Percentiles rank a stretch among this genome's conserved stretches.
These are phyloP conservation scores for Hymenopus coronatus DNA, from an alignment of 2,888 invertebrate species.

Conservation along the genomic window DNA sequence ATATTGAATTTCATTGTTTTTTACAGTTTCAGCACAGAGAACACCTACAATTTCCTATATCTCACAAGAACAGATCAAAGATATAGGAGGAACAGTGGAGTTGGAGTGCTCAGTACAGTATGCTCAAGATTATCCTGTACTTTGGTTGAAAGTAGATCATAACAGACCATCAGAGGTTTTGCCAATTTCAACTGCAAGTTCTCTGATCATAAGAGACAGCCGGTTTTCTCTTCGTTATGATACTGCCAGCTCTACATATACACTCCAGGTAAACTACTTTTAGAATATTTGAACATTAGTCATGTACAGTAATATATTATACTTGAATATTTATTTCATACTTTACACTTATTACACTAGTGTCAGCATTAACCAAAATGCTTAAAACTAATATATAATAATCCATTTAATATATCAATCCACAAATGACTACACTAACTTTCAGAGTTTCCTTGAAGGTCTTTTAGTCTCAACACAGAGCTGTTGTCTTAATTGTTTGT, in stretches of 20 bases:
- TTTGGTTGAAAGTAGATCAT: slow-evolving; percentile 72
- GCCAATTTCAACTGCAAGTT: slow-evolving; percentile 79
- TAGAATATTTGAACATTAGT: no score
- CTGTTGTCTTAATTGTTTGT: no score
- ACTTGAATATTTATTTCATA: not conserved
- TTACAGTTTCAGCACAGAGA: slow-evolving; percentile 52
- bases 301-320: no score
- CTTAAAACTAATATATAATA: no score
- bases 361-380: no score
- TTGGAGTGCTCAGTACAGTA: slow-evolving; percentile 87
- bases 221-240: slow-evolving; percentile 79
- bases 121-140: slow-evolving; percentile 80
- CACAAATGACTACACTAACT: no score
- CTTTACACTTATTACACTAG: not conserved
- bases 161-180: slow-evolving; percentile 64
- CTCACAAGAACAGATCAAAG: slow-evolving; percentile 87
- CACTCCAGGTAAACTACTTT: slow-evolving; percentile 58
- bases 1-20: not conserved
- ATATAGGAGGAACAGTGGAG: slow-evolving; percentile 86
- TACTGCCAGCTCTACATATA: slow-evolving; percentile 75
- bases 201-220: slow-evolving; percentile 79
- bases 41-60: slow-evolving; percentile 89
- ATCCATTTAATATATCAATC: not conserved
- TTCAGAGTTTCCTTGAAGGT: no score
- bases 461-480: no score